These are phyloP conservation scores for Pedetes capensis DNA, from an alignment of 2,113 vertebrate species.

Conservation along the genomic window DNA sequence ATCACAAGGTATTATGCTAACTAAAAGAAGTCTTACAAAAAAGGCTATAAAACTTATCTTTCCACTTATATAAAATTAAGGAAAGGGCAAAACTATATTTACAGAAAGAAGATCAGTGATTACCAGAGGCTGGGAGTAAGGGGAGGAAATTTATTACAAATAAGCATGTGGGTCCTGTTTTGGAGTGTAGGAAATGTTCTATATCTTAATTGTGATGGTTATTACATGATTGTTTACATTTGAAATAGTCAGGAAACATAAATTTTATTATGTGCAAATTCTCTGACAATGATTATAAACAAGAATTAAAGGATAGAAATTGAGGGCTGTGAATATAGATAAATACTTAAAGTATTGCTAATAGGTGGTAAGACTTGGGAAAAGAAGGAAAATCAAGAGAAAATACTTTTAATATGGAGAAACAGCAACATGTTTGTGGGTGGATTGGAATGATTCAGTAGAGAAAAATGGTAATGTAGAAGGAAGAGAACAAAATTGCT, in stretches of 20 bases:
- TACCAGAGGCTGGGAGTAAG: neutral
- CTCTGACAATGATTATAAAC: neutral
- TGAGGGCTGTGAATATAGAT: neutral
- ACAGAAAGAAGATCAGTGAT: neutral
- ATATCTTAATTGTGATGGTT: neutral
- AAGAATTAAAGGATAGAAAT: neutral
- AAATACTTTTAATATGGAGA: neutral
- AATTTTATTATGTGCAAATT: neutral
- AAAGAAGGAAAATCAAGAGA: neutral
- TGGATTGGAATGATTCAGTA: neutral
- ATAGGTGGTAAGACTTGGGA: neutral
- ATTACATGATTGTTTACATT: neutral
- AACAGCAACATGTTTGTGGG: neutral
- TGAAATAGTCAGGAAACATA: neutral
- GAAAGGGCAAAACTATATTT: neutral
- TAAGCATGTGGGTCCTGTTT: neutral
- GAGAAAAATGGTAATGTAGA: neutral
- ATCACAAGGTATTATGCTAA: neutral
- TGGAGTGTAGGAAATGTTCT: neutral
- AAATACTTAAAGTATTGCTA: neutral
- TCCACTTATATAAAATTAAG: neutral
- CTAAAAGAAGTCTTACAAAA: conserved; percentile 1
- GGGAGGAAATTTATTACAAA: neutral
- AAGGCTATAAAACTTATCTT: neutral
- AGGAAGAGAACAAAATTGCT: neutral